phyloP scores from a whole-genome alignment of 1,140 invertebrate species.

The Acarapis woodi region DNA sequence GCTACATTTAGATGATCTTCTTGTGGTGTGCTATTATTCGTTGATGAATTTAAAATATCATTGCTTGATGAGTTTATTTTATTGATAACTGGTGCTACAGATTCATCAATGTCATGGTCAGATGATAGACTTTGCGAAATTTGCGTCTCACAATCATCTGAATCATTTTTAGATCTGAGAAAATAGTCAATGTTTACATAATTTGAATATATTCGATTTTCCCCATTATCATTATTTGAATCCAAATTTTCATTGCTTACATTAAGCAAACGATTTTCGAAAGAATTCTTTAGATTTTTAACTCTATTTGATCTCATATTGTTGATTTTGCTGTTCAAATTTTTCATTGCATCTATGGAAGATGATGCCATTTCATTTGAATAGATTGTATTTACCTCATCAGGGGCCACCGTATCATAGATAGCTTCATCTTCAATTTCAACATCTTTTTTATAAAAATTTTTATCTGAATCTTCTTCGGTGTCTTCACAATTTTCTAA shows the following conservation, averaged over 20 bases:
- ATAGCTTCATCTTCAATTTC: conserved; percentile 9
- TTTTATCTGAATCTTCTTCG: neutral
- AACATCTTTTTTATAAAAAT: neutral
- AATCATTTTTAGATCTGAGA: conserved; percentile 23
- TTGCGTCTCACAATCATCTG: conserved; percentile 18
- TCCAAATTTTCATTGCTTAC: neutral
- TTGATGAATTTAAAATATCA: too few species aligned
- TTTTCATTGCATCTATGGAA: neutral
- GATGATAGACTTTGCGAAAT: conserved; percentile 18
- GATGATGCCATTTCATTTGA: neutral
- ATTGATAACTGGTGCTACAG: too few species aligned
- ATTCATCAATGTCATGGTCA: conserved; percentile 15
- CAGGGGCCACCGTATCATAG: conserved; percentile 14
- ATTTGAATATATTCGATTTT: conserved; percentile 21
- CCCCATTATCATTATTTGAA: neutral
- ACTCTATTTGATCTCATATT: neutral
- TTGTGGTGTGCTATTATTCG: neutral
- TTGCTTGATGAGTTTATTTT: neutral
- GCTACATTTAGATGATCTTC: neutral
- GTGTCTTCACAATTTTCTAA: neutral
- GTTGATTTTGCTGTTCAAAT: neutral
- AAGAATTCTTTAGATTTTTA: neutral
- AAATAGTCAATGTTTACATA: conserved; percentile 74
- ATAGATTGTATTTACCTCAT: conserved; percentile 2
- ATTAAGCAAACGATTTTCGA: neutral